Base-by-base conservation (phyloP, 2,888 invertebrate species). In the Drosophila percnosoma region DNA sequence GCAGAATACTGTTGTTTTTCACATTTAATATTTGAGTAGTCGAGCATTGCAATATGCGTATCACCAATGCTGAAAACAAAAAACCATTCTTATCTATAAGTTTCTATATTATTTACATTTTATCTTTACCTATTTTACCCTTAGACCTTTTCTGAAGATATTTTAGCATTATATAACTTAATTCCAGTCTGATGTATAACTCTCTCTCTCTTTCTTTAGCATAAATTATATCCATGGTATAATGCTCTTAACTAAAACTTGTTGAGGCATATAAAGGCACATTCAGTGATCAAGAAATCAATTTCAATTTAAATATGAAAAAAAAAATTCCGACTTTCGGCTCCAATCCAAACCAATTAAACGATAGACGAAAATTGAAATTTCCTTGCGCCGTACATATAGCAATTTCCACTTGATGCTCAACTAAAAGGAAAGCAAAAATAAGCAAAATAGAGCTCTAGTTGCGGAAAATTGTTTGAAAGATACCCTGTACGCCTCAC, bases 331-430 rank as follows among this genome's bases (percentile, higher is more conserved):
- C 2, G 4, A 21, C 8, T 11, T 27, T 55, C 36, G n/a, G 1
- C 15, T 13, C 31, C 62, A 27, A 21, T 62, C 11, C 10, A 62
- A 73, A 53, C 48, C 64, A 71, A 73, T 72, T 72, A 62, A 2
- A 18, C 15, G 8, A 42, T 11, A 18, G 13, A n/a, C 10, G 33
- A 34, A 38, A 24, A 34, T 45, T 27, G 13, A 42, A 73, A 73
- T 74, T 33, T 40, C 18, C 51, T 33, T 60, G 15, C 7, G 13
- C 21, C 33, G 60, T 13, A 61, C 45, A 55, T 45, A 48, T 59
- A 38, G 34, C 34, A 42, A 45, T 48, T 57, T 66, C 49, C n/a
- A 74, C 48, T 67, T 49, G 49, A n/a, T 27, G 24, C 11, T 34
- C 33, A 60, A 40, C 27, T 36, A 4, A 15, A 27, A 8, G 8